phyloP scores from a whole-genome alignment of 2,113 vertebrate genomes.

The Erinaceus europaeus region DNA sequence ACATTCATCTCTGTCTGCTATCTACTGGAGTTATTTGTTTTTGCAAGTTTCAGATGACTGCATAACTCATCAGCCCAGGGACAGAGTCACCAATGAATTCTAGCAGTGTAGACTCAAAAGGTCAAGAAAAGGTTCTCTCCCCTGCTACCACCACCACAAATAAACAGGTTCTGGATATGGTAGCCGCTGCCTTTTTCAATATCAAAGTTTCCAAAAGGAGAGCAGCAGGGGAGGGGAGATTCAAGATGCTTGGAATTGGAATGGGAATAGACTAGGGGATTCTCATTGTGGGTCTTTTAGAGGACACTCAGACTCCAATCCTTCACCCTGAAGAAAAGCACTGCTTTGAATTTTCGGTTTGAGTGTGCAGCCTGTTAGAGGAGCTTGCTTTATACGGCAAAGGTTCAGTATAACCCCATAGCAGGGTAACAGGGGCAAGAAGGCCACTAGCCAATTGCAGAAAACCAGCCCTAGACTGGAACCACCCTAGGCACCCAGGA shows the following conservation, averaged over 20 bases:
- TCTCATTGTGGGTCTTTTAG: conserved; percentile 3
- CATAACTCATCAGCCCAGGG: conserved; percentile 59
- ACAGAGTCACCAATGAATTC: conserved; percentile 58
- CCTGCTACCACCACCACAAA: not conserved
- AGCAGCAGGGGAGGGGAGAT: not conserved
- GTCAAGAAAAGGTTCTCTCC: conserved; percentile 15
- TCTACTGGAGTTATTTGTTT: conserved; percentile 58
- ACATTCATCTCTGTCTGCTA: conserved; percentile 58
- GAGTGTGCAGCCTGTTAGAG: not conserved
- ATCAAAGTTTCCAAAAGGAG: conserved; percentile 43
- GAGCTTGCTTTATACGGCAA: too few relatives aligned
- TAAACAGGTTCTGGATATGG: not conserved
- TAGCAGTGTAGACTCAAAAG: not conserved
- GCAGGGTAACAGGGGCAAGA: too few relatives aligned
- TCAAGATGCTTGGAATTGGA: not conserved
- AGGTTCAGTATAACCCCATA: too few relatives aligned
- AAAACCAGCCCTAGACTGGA: not conserved
- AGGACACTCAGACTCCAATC: conserved; percentile 13
- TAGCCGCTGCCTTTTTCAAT: conserved; percentile 22
- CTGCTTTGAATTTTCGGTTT: conserved; percentile 43
- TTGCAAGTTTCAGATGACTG: conserved; percentile 63
- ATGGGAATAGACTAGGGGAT: not conserved
- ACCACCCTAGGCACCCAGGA: not conserved
- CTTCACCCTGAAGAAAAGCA: not conserved
- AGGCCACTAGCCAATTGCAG: too few relatives aligned